Evolutionary conservation across 2,888 invertebrate genomes (phyloP).

Genomic region (Sericinus montela): DNA sequence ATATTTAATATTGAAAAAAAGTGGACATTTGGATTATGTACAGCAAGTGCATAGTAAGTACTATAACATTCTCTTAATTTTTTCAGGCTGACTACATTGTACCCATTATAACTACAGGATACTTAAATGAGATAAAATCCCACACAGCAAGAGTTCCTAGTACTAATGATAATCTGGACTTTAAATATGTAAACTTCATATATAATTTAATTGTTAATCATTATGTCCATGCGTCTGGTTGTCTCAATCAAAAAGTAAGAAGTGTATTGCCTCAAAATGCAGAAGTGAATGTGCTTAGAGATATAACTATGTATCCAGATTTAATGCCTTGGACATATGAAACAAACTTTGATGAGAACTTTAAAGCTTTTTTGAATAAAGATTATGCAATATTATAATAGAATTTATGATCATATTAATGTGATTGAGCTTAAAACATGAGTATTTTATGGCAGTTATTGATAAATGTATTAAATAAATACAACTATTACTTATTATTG

Average conservation of each 20-base stretch:
- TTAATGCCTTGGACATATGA: slow-evolving; percentile 71
- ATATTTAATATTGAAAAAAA: no score
- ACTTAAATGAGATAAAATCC: slow-evolving; percentile 66
- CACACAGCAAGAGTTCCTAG: slow-evolving; percentile 47
- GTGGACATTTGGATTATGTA: no score
- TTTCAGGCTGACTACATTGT: slow-evolving; percentile 77
- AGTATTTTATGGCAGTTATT: slow-evolving; percentile 10
- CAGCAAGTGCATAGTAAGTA: neutral
- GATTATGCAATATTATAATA: slow-evolving; percentile 15
- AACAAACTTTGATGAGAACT: slow-evolving; percentile 63
- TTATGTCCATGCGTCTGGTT: slow-evolving; percentile 67
- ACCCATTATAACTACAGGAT: slow-evolving; percentile 75
- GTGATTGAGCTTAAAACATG: neutral
- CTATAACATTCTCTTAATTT: slow-evolving; percentile 5
- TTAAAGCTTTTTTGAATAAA: slow-evolving; percentile 57
- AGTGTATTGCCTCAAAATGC: slow-evolving; percentile 63
- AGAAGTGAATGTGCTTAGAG: slow-evolving; percentile 45
- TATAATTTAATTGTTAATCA: slow-evolving; percentile 68
- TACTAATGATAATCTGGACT: slow-evolving; percentile 65
- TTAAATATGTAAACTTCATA: slow-evolving; percentile 69
- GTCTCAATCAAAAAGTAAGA: slow-evolving; percentile 69
- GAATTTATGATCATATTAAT: no score
- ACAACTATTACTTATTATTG: neutral
- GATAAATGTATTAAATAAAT: slow-evolving; percentile 8
- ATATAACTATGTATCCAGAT: slow-evolving; percentile 65